Evolutionary conservation across 2,888 invertebrate species (phyloP).

Genomic region (Melanotus villosus): DNA sequence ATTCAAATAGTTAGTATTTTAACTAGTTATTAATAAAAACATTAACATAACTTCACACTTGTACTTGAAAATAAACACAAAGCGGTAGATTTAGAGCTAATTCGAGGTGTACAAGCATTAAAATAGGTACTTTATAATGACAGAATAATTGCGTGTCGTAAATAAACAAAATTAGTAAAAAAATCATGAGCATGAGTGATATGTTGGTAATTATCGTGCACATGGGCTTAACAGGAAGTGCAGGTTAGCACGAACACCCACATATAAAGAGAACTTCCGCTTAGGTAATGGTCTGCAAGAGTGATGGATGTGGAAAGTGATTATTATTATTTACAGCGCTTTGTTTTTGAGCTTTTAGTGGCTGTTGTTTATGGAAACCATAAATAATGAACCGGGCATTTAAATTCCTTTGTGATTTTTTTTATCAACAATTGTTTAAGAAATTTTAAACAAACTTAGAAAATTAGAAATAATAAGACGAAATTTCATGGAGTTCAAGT

Average conservation of each 20-base stretch:
- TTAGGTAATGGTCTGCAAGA: slow-evolving; percentile 66
- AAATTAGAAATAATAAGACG: too few relatives aligned
- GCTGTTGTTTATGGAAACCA: slow-evolving; percentile 30
- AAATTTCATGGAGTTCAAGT: too few relatives aligned
- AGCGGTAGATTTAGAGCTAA: too few relatives aligned
- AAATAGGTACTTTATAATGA: background rate
- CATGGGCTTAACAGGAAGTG: slow-evolving; percentile 65
- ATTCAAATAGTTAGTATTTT: too few relatives aligned
- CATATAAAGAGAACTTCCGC: slow-evolving; percentile 67
- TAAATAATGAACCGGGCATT: slow-evolving; percentile 24
- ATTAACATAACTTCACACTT: too few relatives aligned
- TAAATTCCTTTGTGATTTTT: too few relatives aligned
- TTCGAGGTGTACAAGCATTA: too few relatives aligned
- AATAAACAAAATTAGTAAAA: slow-evolving; percentile 59
- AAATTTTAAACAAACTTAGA: too few relatives aligned
- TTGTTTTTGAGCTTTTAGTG: slow-evolving; percentile 29
- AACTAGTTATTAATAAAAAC: too few relatives aligned
- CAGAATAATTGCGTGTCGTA: slow-evolving; percentile 57
- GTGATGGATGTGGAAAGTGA: slow-evolving; percentile 58
- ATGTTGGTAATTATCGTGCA: slow-evolving; percentile 57
- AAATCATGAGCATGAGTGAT: slow-evolving; percentile 58
- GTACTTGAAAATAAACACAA: too few relatives aligned
- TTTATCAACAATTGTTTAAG: too few relatives aligned
- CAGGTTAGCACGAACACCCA: slow-evolving; percentile 68
- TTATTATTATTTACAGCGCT: slow-evolving; percentile 36